Evolutionary conservation across 2,888 invertebrate genomes (phyloP).

Genomic region (Cordilura impudica): DNA sequence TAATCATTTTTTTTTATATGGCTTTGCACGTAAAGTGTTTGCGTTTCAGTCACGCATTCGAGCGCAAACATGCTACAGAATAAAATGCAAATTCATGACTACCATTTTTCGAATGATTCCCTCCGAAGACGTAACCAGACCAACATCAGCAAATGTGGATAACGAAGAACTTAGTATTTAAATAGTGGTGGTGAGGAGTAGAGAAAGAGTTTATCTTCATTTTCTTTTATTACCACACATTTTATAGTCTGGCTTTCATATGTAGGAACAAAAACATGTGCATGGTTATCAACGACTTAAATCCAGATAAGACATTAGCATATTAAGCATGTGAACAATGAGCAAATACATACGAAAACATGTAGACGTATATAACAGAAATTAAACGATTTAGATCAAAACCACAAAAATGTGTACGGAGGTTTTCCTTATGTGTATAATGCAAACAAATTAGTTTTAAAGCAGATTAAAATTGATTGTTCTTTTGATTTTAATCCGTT

Average conservation of each 20-base stretch:
- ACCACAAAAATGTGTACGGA: constrained; percentile 6
- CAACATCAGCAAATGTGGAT: neutral
- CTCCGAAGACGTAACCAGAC: constrained; percentile 17
- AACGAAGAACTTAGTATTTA: neutral
- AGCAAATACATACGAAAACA: too few relatives aligned
- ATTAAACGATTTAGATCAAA: constrained; percentile 30
- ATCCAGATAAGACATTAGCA: constrained; percentile 31
- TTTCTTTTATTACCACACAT: constrained; percentile 11
- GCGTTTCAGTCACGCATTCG: constrained; percentile 53
- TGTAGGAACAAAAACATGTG: neutral
- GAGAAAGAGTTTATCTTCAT: constrained; percentile 5
- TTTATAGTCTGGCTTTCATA: neutral
- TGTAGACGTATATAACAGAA: too few relatives aligned
- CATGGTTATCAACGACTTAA: neutral
- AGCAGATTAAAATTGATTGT: constrained; percentile 32
- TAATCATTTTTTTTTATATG: neutral
- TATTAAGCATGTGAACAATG: constrained; percentile 16
- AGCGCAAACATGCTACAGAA: constrained; percentile 50
- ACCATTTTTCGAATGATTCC: constrained; percentile 27
- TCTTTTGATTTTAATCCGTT: neutral
- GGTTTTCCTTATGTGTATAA: constrained; percentile 2
- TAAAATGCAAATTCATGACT: constrained; percentile 55
- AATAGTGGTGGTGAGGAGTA: too few relatives aligned
- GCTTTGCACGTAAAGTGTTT: constrained; percentile 48
- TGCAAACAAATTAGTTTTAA: constrained; percentile 26